Evolutionary conservation across 2,113 vertebrate species (phyloP).

Genomic region (Neogobius melanostomus): DNA sequence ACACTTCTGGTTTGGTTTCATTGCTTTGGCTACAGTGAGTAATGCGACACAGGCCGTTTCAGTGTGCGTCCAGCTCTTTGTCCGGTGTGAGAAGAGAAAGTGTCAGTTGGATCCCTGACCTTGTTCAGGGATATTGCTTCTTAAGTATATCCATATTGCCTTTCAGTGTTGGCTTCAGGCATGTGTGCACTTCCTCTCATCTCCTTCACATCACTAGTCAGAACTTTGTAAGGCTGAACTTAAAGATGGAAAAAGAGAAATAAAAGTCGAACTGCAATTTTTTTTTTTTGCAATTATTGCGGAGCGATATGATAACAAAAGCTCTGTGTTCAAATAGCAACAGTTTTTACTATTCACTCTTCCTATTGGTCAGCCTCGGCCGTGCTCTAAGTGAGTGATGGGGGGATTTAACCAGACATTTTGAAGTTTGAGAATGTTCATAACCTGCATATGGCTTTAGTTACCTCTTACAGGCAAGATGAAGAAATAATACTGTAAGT

Average conservation of each 20-base stretch:
- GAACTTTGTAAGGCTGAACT: not conserved
- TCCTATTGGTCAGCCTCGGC: no score
- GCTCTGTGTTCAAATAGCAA: no score
- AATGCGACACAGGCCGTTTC: slow-evolving; percentile 74
- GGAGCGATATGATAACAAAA: no score
- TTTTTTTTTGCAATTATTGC: no score
- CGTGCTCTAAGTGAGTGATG: no score
- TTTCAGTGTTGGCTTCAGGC: slow-evolving; percentile 44
- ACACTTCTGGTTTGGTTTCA: slow-evolving; percentile 70
- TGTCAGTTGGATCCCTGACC: slow-evolving; percentile 49
- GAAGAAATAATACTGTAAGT: no score
- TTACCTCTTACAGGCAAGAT: no score
- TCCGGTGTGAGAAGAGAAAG: slow-evolving; percentile 13
- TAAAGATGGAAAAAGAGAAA: not conserved
- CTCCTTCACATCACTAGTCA: slow-evolving; percentile 32
- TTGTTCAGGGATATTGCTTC: slow-evolving; percentile 47
- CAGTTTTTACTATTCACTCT: no score
- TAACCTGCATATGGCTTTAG: no score
- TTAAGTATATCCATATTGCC: slow-evolving; percentile 42
- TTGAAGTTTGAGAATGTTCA: no score
- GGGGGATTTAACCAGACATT: no score
- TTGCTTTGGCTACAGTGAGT: slow-evolving; percentile 64
- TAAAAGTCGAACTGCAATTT: no score
- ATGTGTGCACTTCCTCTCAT: slow-evolving; percentile 60
- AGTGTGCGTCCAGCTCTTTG: slow-evolving; percentile 39